Percentiles rank a stretch among this genome's conserved stretches.
These are phyloP conservation scores for Drosophila navojoa DNA, from an alignment of 1,140 invertebrate genomes.

Conservation along the genomic window DNA sequence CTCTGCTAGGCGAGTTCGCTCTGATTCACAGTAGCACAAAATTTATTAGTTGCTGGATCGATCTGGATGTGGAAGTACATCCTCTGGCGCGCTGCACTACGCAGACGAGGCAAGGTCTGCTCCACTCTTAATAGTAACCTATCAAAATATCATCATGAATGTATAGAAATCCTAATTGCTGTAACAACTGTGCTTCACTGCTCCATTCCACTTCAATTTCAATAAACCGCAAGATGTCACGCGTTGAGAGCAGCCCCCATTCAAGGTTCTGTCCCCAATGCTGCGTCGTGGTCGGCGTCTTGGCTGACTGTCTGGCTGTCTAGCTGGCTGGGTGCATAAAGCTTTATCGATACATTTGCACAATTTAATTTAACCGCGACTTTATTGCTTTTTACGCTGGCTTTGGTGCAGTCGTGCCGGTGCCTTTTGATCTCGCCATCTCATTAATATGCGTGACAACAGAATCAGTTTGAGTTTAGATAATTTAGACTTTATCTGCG, in stretches of 20 bases:
- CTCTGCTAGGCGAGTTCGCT: too few relatives aligned
- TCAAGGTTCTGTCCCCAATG: too few relatives aligned
- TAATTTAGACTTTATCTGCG: conserved; percentile 72
- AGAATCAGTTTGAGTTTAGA: conserved; percentile 77
- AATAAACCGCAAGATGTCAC: conserved; percentile 23
- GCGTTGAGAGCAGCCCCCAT: neutral
- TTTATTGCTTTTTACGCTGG: conserved; percentile 72
- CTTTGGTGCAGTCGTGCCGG: conserved; percentile 58
- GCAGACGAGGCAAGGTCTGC: too few relatives aligned
- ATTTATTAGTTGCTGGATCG: too few relatives aligned
- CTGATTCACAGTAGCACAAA: too few relatives aligned
- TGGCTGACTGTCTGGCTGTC: neutral
- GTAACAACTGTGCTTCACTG: neutral
- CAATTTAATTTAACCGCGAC: conserved; percentile 80
- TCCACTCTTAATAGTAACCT: neutral
- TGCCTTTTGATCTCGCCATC: conserved; percentile 59
- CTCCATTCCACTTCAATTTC: conserved; percentile 4
- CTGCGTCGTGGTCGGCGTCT: neutral
- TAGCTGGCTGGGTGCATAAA: conserved; percentile 46
- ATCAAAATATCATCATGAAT: neutral
- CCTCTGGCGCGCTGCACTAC: too few relatives aligned
- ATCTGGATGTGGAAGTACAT: too few relatives aligned
- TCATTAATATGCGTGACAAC: conserved; percentile 76
- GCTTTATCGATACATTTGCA: conserved; percentile 76
- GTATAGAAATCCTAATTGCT: neutral